These are phyloP conservation scores for Oikopleura albicans DNA, from an alignment of 23 tunicate species.

Conservation along the genomic window DNA sequence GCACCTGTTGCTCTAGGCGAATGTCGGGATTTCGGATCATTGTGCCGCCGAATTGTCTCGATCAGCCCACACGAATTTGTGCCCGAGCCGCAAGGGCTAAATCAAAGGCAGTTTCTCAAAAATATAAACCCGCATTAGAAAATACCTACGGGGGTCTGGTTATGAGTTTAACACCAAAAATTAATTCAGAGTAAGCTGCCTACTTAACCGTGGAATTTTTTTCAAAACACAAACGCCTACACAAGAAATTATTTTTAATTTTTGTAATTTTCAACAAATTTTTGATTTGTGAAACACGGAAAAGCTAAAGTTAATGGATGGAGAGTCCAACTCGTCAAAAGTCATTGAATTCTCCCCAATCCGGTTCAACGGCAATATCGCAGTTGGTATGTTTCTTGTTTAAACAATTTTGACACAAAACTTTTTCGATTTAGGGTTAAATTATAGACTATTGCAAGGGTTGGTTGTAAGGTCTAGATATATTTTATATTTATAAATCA, in stretches of 20 bases:
- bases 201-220: too few relatives aligned
- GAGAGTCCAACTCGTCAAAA: background rate
- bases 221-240: too few relatives aligned
- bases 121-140: too few relatives aligned
- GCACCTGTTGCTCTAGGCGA: background rate
- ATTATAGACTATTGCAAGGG: background rate
- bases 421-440: too few relatives aligned
- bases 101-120: background rate
- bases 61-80: background rate
- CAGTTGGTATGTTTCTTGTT: background rate
- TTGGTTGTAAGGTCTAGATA: too few relatives aligned
- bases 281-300: too few relatives aligned
- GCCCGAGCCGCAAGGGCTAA: background rate
- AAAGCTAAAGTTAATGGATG: background rate
- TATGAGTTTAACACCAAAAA: too few relatives aligned
- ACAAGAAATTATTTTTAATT: background rate
- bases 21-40: background rate
- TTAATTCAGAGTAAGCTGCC: too few relatives aligned
- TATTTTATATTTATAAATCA: too few relatives aligned
- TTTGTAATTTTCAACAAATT: too few relatives aligned
- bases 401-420: background rate
- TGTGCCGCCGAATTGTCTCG: background rate
- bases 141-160: too few relatives aligned
- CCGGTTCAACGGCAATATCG: background rate
- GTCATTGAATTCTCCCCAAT: background rate